Conservation (phyloP, 2,888 invertebrate genomes). For the Ophion costatus region DNA sequence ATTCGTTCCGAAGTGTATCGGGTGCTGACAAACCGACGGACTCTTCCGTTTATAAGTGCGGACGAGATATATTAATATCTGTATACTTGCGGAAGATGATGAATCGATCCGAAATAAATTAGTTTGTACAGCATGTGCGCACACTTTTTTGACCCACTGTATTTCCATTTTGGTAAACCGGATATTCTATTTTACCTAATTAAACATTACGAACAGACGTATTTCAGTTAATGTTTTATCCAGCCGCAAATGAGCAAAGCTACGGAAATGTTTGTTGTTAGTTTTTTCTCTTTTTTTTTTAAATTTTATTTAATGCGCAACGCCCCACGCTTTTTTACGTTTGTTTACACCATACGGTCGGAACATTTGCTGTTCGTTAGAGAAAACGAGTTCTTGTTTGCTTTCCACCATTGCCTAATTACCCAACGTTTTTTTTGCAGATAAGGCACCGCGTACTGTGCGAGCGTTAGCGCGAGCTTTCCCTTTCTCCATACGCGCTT, state of each 20-base stretch:
- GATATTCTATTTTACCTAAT: constrained; percentile 13
- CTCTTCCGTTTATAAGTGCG: too few species aligned
- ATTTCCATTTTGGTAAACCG: too few species aligned
- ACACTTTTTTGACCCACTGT: too few species aligned
- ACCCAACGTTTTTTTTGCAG: constrained; percentile 8
- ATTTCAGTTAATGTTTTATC: constrained; percentile 30
- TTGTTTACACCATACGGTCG: constrained; percentile 1
- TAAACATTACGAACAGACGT: constrained; percentile 16
- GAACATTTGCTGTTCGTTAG: constrained; percentile 36
- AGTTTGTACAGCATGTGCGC: too few species aligned
- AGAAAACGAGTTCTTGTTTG: constrained; percentile 22
- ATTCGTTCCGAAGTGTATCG: too few species aligned
- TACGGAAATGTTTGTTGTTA: neutral
- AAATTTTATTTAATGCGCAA: neutral
- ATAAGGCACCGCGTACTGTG: constrained; percentile 6
- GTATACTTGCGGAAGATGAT: too few species aligned
- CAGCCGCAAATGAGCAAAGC: constrained; percentile 17
- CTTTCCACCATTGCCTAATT: constrained; percentile 20
- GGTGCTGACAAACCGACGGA: too few species aligned
- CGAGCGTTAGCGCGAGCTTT: neutral
- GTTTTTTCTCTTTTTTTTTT: neutral
- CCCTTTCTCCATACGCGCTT: neutral
- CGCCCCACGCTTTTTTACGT: constrained; percentile 11
- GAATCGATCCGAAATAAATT: too few species aligned
- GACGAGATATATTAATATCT: too few species aligned